Percentiles rank a stretch among this genome's conserved stretches.
Conservation (phyloP, 2,113 vertebrate species). For the Promerops cafer region DNA sequence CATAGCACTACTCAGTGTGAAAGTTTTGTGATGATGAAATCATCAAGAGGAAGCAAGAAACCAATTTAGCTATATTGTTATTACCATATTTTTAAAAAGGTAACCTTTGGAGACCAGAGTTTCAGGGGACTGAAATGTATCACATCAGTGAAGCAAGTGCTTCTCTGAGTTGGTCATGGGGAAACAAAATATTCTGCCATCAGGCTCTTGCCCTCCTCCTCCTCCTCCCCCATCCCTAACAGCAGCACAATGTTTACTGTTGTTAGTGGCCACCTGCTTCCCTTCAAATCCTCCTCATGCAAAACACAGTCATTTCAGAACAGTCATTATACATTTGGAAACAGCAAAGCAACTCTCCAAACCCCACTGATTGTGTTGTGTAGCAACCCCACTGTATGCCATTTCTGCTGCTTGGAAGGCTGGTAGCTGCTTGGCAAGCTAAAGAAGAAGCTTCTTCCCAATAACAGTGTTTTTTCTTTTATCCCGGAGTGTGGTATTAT, state of each 20-base stretch:
- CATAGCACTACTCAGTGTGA: neutral
- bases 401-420: conserved; percentile 37
- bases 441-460: conserved; percentile 48
- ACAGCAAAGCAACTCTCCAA: conserved; percentile 7
- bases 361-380: neutral
- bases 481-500: conserved; percentile 6
- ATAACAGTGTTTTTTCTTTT: conserved; percentile 43
- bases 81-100: neutral
- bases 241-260: neutral
- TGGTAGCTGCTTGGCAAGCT: conserved; percentile 47
- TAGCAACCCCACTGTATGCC: conserved; percentile 4
- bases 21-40: neutral
- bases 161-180: neutral
- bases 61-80: neutral
- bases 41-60: neutral
- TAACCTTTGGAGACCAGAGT: neutral
- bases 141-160: neutral
- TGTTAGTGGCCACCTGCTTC: neutral
- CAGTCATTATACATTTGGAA: neutral
- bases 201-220: neutral
- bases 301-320: neutral
- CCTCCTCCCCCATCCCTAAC: neutral
- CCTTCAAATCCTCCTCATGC: neutral
- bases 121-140: neutral
- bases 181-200: neutral